phyloP scores from a whole-genome alignment of 2,888 invertebrate genomes.

The Conomelus anceps region DNA sequence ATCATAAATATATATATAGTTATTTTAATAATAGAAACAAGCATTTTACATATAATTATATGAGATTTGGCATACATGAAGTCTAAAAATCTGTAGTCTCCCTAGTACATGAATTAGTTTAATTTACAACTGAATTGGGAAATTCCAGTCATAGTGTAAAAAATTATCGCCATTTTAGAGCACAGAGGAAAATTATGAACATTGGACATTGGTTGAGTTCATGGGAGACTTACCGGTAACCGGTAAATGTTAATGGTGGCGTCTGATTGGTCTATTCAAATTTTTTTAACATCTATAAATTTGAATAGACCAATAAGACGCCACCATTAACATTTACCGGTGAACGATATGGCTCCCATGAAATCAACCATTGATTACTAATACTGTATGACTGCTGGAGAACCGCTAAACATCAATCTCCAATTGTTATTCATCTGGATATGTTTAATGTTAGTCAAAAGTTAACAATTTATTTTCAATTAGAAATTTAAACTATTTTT shows the following conservation, averaged over 20 bases:
- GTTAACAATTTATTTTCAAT: no score
- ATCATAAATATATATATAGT: neutral
- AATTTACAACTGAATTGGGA: no score
- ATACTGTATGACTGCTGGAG: neutral
- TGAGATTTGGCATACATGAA: neutral
- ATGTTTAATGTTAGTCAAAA: neutral
- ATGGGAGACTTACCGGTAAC: no score
- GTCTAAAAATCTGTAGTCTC: neutral
- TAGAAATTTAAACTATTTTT: no score
- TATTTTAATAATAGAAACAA: neutral
- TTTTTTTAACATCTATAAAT: neutral
- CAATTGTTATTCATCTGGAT: neutral
- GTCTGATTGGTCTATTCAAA: neutral
- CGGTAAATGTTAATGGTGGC: no score
- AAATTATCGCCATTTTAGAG: neutral
- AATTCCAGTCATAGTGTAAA: neutral
- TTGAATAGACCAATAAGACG: no score
- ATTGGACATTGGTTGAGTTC: no score
- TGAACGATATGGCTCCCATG: no score
- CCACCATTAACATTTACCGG: no score
- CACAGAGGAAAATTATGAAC: no score
- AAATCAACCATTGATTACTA: no score
- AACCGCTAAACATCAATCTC: no score
- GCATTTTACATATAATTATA: neutral
- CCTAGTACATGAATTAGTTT: neutral